phyloP scores from a whole-genome alignment of 2,888 invertebrate species.

The Harpagoxenus sublaevis region DNA sequence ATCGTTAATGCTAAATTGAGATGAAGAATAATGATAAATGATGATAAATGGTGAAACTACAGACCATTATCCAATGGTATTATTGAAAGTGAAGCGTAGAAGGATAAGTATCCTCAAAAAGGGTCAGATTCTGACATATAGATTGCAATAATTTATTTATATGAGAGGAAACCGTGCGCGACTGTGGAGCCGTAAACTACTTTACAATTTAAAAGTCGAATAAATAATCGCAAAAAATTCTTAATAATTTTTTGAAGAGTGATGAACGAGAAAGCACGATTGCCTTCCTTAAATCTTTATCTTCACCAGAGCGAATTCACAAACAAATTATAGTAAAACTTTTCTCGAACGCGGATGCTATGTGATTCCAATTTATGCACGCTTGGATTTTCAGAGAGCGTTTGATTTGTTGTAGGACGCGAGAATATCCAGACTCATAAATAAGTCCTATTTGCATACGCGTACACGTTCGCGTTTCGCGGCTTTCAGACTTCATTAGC shows the following conservation, averaged over 20 bases:
- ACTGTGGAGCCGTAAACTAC: background rate
- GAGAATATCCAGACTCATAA: conserved; percentile 21
- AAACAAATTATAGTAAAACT: background rate
- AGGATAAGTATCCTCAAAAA: background rate
- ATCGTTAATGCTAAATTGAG: background rate
- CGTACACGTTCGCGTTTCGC: conserved; percentile 12
- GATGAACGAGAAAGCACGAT: background rate
- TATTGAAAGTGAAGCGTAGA: background rate
- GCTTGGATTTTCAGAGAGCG: conserved; percentile 16
- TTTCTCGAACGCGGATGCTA: background rate
- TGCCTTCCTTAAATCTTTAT: background rate
- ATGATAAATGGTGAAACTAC: conserved; percentile 3
- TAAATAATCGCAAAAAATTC: background rate
- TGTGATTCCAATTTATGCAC: conserved; percentile 24
- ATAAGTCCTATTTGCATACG: conserved; percentile 29
- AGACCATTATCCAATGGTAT: background rate
- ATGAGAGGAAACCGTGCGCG: background rate
- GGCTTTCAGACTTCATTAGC: conserved; percentile 43
- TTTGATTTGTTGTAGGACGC: conserved; percentile 36
- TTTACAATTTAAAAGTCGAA: background rate
- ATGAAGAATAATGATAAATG: background rate
- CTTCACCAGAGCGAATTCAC: background rate
- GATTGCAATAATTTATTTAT: conserved; percentile 5
- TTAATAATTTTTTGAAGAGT: background rate
- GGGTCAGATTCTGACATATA: background rate